Evolutionary conservation across 2,113 vertebrate species (phyloP).

Genomic region (Phaetusa simplex): DNA sequence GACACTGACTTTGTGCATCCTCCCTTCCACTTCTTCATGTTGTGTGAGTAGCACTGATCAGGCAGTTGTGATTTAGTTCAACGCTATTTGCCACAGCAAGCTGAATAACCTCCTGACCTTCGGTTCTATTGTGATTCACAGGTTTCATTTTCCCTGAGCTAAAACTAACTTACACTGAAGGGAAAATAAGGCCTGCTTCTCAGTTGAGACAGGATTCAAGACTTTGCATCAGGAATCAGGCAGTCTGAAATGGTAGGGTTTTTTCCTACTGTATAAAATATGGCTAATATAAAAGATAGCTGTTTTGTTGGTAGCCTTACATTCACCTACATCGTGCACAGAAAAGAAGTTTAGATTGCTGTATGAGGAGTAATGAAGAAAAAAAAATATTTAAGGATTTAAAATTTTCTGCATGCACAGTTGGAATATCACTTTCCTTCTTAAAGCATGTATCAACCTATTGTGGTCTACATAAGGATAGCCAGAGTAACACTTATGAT

Average conservation of each 20-base stretch:
- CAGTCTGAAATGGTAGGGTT: neutral
- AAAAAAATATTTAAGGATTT: neutral
- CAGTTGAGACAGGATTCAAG: neutral
- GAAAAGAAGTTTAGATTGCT: neutral
- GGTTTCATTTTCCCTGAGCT: slow-evolving; percentile 19
- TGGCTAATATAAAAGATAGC: neutral
- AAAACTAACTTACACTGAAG: neutral
- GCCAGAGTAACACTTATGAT: neutral
- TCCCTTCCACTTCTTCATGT: slow-evolving; percentile 49
- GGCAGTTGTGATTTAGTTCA: slow-evolving; percentile 41
- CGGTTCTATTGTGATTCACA: slow-evolving; percentile 21
- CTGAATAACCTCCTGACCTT: slow-evolving; percentile 47
- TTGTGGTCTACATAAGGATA: neutral
- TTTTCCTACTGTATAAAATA: neutral
- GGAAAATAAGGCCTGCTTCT: slow-evolving; percentile 24
- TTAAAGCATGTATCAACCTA: neutral
- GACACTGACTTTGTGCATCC: slow-evolving; percentile 6
- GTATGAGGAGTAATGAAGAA: neutral
- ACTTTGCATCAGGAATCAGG: neutral
- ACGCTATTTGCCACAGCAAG: slow-evolving; percentile 50
- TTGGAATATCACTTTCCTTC: neutral
- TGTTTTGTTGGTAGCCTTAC: neutral
- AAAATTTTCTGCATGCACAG: neutral
- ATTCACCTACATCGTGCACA: neutral
- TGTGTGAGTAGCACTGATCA: slow-evolving; percentile 9